Evolutionary conservation across 2,113 vertebrate species (phyloP), one percentile per base, ranked within the genome.

Genomic region (Corythoichthys haematopterus): DNA sequence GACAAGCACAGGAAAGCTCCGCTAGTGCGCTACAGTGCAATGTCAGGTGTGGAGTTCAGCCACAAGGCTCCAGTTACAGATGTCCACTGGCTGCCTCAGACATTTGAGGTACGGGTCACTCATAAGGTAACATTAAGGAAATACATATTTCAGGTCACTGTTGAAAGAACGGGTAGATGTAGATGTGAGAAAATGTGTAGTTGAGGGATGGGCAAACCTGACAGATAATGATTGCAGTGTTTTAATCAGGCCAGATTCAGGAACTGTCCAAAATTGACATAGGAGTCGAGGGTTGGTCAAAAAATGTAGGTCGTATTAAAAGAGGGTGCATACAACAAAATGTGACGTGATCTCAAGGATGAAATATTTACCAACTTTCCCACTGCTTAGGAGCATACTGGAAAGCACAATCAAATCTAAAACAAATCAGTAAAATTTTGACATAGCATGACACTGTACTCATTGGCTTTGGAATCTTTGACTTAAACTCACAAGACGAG

Each of bases 1-100:
- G 79, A 85, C 36, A 73, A 73, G 43, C 73, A 75, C 37, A 89
- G 72, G 46, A 88, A 89, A 60, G 74, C 74, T 51, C 81, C 84
- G 36, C 74, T 91, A 33, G 89, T 94, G 81, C 88, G 79, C 56
- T 88, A 86, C 84, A 92, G 92, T 55, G 92, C 91, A 2, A 81
- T 92, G 51, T 98, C 96, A 56, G 88, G 91, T 4, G 79, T 88
- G 64, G 86, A 93, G 59, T 80, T 70, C 16, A 90, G 93, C 47
- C 95, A 97, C 75, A 93, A 86, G 86, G 91, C 87, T 33, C 10
- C 89, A 14, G 78, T 94, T 77, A 94, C 93, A 43, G 95, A 97
- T 63, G 79, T 98, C 68, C 92, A 95, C 0, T 99, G 96, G 95
- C 88, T 98, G 64, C 86, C 93, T 4, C 78, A 87, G 58, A 84